These are phyloP conservation scores for Archilochus colubris DNA, from an alignment of 2,113 vertebrate genomes.

Conservation along the genomic window DNA sequence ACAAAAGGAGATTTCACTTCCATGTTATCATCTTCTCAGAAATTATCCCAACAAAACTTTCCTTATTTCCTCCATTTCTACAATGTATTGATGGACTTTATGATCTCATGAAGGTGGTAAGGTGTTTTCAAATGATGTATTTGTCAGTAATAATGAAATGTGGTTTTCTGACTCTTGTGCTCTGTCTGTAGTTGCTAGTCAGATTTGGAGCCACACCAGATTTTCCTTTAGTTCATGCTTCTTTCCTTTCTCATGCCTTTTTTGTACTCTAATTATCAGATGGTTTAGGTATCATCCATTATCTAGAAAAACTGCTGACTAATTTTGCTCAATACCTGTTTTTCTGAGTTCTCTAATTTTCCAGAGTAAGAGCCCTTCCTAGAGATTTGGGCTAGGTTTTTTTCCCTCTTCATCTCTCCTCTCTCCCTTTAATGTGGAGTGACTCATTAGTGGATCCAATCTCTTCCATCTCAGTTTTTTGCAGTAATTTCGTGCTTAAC, in stretches of 20 bases:
- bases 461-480: not conserved
- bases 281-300: not conserved
- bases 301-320: not conserved
- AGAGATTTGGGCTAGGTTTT: not conserved
- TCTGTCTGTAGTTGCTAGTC: not conserved
- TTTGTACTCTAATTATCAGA: not conserved
- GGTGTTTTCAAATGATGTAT: not conserved
- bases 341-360: not conserved
- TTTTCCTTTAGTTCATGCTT: not conserved
- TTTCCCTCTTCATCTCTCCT: not conserved
- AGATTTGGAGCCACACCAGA: not conserved
- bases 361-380: not conserved
- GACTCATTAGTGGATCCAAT: not conserved
- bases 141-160: not conserved
- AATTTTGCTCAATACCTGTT: not conserved
- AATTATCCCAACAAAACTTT: not conserved
- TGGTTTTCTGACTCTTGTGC: not conserved
- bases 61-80: not conserved
- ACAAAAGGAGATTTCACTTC: not conserved
- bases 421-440: not conserved
- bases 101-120: not conserved
- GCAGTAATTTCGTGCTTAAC: not conserved
- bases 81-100: not conserved
- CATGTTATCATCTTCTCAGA: not conserved
- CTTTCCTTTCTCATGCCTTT: not conserved